Base-by-base conservation (phyloP, 2,113 vertebrate genomes). In the Mormyrus iriodes region DNA sequence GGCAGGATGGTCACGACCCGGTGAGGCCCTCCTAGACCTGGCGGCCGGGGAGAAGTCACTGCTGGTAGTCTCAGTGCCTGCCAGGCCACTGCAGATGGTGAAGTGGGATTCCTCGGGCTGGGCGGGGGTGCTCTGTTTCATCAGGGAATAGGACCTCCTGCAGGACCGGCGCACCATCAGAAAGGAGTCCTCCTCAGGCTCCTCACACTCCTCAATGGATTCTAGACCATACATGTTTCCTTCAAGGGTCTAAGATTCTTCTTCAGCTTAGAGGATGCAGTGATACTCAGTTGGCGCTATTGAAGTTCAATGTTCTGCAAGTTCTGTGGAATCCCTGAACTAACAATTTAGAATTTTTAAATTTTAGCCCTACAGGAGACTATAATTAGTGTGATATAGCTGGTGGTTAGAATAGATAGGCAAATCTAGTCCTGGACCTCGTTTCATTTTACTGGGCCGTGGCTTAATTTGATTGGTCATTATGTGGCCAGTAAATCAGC, bases 101-200 rank as follows among this genome's bases (percentile, higher is more conserved):
- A 90, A 88, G 39, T 27, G 35, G 24, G 89, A 61, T 24, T 88
- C 86, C 19, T 88, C 86, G 2, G 52, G 21, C 17, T 17, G 8
- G 3, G 55, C 44, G 31, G 86, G 76, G 2, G 79, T 89, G 73
- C 90, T 91, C 49, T 88, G 86, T 21, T 86, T 90, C 61, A 90
- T 48, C n/a, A 58, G 48, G 3, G 61, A 86, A 48, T 15, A 6
- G 46, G 85, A 90, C 21, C 15, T n/a, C 3, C 46, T 76, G 3
- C 53, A 44, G 21, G 85, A 42, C 31, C 88, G 55, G 9, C 19
- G 10, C 85, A 88, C 89, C 35, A 88, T n/a, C 39, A 84, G 42
- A 21, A 65, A 83, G 1, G 39, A 58, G 27, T 86, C 55, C 7
- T 85, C 88, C 46, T 65, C 55, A 5, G 10, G 35, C 86, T 89